Evolutionary conservation across 2,888 invertebrate genomes (phyloP), one percentile per base, ranked within the genome.

Genomic region (Pterostichus madidus): DNA sequence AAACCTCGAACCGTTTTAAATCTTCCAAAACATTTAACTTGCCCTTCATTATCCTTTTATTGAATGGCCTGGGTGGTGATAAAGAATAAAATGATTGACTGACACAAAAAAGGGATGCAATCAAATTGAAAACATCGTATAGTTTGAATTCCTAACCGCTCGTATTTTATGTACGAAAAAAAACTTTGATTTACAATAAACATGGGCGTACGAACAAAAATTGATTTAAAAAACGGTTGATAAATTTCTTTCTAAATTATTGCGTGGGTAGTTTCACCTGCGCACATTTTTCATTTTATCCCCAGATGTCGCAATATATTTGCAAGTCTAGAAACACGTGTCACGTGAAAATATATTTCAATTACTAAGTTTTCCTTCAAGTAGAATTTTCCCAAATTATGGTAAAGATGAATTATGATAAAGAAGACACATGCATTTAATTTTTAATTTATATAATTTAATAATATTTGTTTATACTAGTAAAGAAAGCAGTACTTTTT

Each of bases 61-160:
- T 71, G 44, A 71, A 71, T 24, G 46, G 11, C 46, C 24, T 52
- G n/a, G 8, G 15, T 15, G 31, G 75, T 24, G 17, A 75, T 52
- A 75, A 75, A 52, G 52, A 49, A 75, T 24, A 32, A 75, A 75
- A 75, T 75, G 75, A 75, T 49, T 52, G 75, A 61, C 32, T 71
- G 44, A 71, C 46, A 77, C 24, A 39, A 77, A 75, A 77, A 77
- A 76, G 52, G 53, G 35, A 77, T 7, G 71, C 46, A 71, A 46
- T 71, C 15, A 71, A 71, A 71, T 24, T 39, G 71, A 71, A 71
- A 71, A 71, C 71, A 71, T 44, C 17, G 8, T 17, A 44, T 24
- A 49, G 71, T 17, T 59, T 35, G n/a, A 32, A 17, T 71, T 71
- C 24, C 59, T 31, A 59, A 59, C 59, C 59, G 68, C 15, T n/a